Evolutionary conservation across 2,113 vertebrate species (phyloP).

Genomic region (Lampris megalopsis): DNA sequence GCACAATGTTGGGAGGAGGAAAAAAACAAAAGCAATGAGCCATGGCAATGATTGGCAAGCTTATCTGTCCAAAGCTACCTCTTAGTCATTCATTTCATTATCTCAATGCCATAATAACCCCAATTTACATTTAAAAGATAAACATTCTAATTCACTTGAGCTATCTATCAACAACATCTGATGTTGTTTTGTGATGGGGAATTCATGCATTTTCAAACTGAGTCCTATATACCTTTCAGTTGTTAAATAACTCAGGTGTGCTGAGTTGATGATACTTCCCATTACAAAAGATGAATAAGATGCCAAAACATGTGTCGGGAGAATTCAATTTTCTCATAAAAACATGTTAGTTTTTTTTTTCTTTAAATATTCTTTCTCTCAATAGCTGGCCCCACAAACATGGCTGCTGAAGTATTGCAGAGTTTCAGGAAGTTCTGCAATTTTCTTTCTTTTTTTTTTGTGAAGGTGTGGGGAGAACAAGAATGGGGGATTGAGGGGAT

Average conservation of each 20-base stretch:
- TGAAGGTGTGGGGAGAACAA: conserved; percentile 7
- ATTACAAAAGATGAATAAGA: no score
- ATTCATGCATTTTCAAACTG: neutral
- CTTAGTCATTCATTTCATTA: neutral
- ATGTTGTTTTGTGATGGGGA: neutral
- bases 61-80: neutral
- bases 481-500: conserved; percentile 19
- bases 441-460: conserved; percentile 3
- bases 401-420: conserved; percentile 24
- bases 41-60: neutral
- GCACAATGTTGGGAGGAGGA: neutral
- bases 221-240: no score
- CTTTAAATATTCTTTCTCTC: no score
- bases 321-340: no score
- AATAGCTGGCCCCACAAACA: neutral
- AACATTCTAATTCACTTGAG: neutral
- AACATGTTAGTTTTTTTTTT: no score
- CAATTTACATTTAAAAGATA: neutral
- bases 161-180: neutral
- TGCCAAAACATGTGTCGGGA: no score
- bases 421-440: conserved; percentile 34
- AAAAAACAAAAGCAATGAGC: neutral
- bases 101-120: neutral
- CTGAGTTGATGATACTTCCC: no score
- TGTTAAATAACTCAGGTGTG: no score